Evolutionary conservation across 2,888 invertebrate genomes (phyloP), one percentile per base, ranked within the genome.

Genomic region (Drosophila maculinotata): DNA sequence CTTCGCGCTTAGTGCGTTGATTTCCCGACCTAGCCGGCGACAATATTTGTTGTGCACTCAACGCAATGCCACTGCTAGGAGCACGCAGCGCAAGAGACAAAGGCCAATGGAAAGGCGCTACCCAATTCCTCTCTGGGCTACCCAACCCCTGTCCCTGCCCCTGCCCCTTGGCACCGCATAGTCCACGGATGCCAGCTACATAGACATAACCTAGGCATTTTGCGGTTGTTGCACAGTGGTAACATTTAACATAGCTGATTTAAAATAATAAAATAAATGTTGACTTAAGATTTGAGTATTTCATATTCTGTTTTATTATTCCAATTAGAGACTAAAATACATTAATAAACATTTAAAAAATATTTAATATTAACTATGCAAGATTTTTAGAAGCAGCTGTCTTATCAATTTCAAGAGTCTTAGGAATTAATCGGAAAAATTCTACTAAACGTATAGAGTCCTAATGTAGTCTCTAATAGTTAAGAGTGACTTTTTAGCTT

Each of bases 11-110:
- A 69, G 79, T 85, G 76, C 82, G 79, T 84, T 79, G 78, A 77
- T 87, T 79, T 88, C 83, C 89, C 88, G 88, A 89, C 89, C 90
- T 89, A 89, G 79, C 82, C 89, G 86, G 87, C 85, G 79, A 87
- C 82, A 89, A 76, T 89, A 88, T 89, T 89, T 90, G 79, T 83
- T 83, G 79, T 70, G 87, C 84, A 81, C 85, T 87, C 76, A 66
- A 54, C 59, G 69, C 77, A 73, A 49, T 69, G 65, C 70, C 72
- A 51, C 67, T 69, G 49, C 58, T 49, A 58, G 52, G 52, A 64
- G 51, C 26, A 36, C 48, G 25, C 23, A 56, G 44, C 25, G 10
- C 31, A 30, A 45, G 47, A 77, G 84, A 73, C 85, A 80, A 84
- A 81, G 84, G 79, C 81, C 79, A 81, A 80, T 84, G 78, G 66